A percentile compares a stretch with the other conserved stretches of the same genome.
phyloP scores from a whole-genome alignment of 2,888 invertebrate species.

The Ichneumoninae sp. region DNA sequence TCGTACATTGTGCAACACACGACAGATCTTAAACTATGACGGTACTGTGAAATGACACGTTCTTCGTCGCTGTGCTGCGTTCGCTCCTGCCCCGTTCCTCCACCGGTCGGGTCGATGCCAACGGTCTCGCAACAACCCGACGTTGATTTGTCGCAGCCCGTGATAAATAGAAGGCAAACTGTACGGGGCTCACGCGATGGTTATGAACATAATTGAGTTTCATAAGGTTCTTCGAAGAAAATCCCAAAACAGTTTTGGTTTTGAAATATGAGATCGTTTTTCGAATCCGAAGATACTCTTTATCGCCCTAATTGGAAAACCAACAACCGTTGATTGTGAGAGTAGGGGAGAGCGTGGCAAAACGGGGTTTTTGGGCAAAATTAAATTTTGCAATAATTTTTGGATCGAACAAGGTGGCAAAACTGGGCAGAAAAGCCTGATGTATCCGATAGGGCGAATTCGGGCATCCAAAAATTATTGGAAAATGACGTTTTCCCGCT shows the following conservation, averaged over 20 bases:
- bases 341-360: no score
- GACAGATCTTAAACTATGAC: constrained; percentile 24
- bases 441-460: no score
- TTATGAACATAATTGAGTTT: constrained; percentile 38
- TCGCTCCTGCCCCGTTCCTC: constrained; percentile 1
- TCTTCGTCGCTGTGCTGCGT: constrained; percentile 29
- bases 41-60: constrained; percentile 47
- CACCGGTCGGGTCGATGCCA: constrained; percentile 62
- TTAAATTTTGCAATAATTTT: no score
- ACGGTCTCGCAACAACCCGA: constrained; percentile 64
- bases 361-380: no score
- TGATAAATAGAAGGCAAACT: constrained; percentile 6
- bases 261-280: background rate
- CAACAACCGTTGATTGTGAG: no score
- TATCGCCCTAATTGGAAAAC: no score
- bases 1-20: constrained; percentile 14
- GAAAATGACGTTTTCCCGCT: no score
- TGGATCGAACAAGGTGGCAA: no score
- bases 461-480: no score
- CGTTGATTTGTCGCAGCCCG: constrained; percentile 26
- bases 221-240: constrained; percentile 29
- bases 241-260: constrained; percentile 9
- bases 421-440: no score
- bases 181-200: constrained; percentile 37
- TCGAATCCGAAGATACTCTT: no score